Conservation (phyloP, 2,888 invertebrate species). For the Taphrorychus bicolor region DNA sequence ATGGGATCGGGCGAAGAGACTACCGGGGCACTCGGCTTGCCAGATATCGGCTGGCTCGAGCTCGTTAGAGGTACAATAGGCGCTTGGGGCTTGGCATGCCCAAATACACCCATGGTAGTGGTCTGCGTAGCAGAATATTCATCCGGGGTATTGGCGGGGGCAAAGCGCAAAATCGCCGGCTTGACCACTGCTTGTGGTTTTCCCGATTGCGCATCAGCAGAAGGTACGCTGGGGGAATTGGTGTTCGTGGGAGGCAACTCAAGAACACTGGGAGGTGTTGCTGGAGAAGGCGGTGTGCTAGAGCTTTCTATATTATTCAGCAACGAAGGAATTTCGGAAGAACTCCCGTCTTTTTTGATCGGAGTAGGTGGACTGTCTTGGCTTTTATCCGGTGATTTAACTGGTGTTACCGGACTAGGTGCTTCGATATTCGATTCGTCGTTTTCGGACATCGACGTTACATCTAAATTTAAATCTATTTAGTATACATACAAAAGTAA, state of each 20-base stretch:
- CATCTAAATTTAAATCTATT: no score
- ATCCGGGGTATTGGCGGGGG: constrained; percentile 51
- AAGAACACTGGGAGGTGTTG: constrained; percentile 56
- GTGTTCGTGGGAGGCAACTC: constrained; percentile 48
- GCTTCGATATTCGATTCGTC: constrained; percentile 69
- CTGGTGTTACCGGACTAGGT: constrained; percentile 68
- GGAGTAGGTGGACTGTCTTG: constrained; percentile 60
- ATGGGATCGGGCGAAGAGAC: neutral
- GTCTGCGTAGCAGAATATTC: constrained; percentile 55
- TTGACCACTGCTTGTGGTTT: constrained; percentile 58
- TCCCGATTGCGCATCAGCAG: constrained; percentile 47
- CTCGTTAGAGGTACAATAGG: neutral
- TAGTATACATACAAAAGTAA: no score
- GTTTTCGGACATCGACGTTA: constrained; percentile 78
- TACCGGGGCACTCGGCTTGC: constrained; percentile 31
- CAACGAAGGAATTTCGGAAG: constrained; percentile 50
- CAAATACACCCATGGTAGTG: no score
- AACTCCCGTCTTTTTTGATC: constrained; percentile 57
- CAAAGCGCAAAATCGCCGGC: constrained; percentile 70
- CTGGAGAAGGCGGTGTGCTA: constrained; percentile 59
- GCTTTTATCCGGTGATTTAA: constrained; percentile 69
- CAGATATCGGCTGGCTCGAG: constrained; percentile 33
- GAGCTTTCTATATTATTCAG: constrained; percentile 49
- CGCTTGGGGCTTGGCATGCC: neutral
- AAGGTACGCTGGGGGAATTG: constrained; percentile 54